Conservation (phyloP, 1,140 invertebrate genomes). For the Lordiphosa collinella region DNA sequence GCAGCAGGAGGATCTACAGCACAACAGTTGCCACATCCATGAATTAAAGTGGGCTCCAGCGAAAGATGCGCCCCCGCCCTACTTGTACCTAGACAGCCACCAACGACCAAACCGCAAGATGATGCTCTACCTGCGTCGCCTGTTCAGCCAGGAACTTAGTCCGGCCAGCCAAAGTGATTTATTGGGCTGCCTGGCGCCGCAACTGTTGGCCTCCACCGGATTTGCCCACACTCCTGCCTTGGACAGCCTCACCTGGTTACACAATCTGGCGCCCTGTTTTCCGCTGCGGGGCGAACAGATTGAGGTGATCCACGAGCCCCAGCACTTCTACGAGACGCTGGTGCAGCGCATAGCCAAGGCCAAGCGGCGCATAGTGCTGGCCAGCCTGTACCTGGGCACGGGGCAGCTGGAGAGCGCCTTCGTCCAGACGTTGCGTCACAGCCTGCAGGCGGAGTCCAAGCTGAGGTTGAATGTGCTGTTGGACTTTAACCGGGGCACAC, state of each 20-base stretch:
- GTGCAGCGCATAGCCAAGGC: slow-evolving; percentile 86
- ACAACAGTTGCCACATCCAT: slow-evolving; percentile 2
- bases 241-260: slow-evolving; percentile 84
- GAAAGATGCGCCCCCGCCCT: slow-evolving; percentile 17
- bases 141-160: slow-evolving; percentile 64
- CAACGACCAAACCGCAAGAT: slow-evolving; percentile 1
- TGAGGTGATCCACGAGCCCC: slow-evolving; percentile 87
- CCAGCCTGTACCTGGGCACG: slow-evolving; percentile 96
- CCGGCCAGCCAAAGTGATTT: slow-evolving; percentile 53
- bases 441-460: slow-evolving; percentile 81
- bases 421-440: slow-evolving; percentile 84
- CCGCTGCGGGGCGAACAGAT: slow-evolving; percentile 86
- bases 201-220: slow-evolving; percentile 23
- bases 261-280: slow-evolving; percentile 86
- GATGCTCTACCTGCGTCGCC: slow-evolving; percentile 67
- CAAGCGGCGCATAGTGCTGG: slow-evolving; percentile 89
- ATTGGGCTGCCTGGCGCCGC: slow-evolving; percentile 50
- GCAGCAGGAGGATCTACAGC: too few relatives aligned
- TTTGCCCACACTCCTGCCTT: slow-evolving; percentile 45
- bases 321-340: slow-evolving; percentile 87
- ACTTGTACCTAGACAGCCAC: slow-evolving; percentile 1
- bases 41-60: slow-evolving; percentile 24
- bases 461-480: slow-evolving; percentile 92
- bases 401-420: slow-evolving; percentile 91
- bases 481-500: slow-evolving; percentile 94